A percentile compares a stretch with the other conserved stretches of the same genome.
These are phyloP conservation scores for Chiloscyllium plagiosum DNA, from an alignment of 2,113 vertebrate species.

Conservation along the genomic window DNA sequence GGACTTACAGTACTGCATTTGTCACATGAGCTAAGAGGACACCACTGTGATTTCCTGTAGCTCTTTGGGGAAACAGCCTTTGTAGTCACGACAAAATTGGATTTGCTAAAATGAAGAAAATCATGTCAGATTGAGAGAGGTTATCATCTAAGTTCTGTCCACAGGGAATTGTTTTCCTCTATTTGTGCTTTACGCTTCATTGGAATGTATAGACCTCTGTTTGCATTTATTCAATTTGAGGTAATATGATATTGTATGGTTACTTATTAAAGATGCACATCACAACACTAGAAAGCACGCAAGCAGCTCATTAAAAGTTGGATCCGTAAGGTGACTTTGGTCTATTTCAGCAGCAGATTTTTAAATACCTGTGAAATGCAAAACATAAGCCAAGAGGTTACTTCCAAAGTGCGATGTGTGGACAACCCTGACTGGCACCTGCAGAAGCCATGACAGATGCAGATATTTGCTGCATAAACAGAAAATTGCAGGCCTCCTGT, in stretches of 20 bases:
- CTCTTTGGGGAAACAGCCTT: neutral
- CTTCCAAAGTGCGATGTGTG: neutral
- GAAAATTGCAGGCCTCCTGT: too few relatives aligned
- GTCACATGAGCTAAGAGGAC: neutral
- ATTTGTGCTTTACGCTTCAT: neutral
- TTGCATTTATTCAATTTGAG: neutral
- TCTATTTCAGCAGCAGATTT: neutral
- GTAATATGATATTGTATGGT: neutral
- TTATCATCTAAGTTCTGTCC: neutral
- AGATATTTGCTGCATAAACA: neutral
- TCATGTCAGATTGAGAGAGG: neutral
- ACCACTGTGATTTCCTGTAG: neutral
- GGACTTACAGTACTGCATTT: neutral
- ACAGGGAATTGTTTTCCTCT: neutral
- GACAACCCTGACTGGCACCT: neutral
- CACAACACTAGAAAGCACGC: neutral
- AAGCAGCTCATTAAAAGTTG: neutral
- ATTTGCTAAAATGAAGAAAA: constrained; percentile 28
- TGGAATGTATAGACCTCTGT: neutral
- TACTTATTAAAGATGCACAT: neutral
- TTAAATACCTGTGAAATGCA: too few relatives aligned
- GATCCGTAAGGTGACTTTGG: neutral
- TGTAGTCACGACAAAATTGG: constrained; percentile 11
- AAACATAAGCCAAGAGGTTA: neutral
- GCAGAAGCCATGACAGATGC: neutral